These are phyloP conservation scores for Chloropsis cyanopogon DNA, from an alignment of 2,113 vertebrate species.

Conservation along the genomic window DNA sequence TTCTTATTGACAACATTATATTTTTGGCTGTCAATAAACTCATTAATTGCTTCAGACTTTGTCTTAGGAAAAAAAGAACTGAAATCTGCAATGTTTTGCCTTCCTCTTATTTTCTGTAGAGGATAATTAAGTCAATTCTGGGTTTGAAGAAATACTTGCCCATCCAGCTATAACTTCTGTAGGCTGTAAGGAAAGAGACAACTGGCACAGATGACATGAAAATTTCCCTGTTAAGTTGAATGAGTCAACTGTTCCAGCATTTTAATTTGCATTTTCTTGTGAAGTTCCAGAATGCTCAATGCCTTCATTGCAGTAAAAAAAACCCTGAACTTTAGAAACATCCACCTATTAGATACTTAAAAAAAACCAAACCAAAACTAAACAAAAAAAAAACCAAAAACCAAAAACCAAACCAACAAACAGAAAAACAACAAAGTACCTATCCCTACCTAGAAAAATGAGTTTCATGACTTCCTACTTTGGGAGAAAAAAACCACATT, in stretches of 20 bases:
- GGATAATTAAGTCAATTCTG: not conserved
- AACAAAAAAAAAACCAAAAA: not conserved
- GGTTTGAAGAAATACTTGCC: not conserved
- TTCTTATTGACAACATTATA: not conserved
- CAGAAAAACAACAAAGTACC: not conserved
- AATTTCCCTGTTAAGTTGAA: not conserved
- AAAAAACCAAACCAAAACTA: not conserved
- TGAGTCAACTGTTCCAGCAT: not conserved
- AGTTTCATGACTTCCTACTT: not conserved
- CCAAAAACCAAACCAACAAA: too few relatives aligned
- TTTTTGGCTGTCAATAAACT: conserved; percentile 27
- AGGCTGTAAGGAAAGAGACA: not conserved
- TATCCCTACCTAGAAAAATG: not conserved
- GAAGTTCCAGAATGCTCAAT: not conserved
- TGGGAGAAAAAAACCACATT: not conserved
- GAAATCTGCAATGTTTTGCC: not conserved
- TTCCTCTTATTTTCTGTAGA: not conserved
- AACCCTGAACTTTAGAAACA: not conserved
- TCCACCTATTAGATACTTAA: not conserved
- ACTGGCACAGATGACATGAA: not conserved
- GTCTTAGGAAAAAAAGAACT: not conserved
- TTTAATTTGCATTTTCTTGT: not conserved
- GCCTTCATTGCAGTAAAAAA: not conserved
- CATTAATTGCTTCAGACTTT: conserved; percentile 9
- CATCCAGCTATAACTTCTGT: not conserved